Evolutionary conservation across 2,888 invertebrate genomes (phyloP), one percentile per base, ranked within the genome.

Genomic region (Cephus pygmeus): DNA sequence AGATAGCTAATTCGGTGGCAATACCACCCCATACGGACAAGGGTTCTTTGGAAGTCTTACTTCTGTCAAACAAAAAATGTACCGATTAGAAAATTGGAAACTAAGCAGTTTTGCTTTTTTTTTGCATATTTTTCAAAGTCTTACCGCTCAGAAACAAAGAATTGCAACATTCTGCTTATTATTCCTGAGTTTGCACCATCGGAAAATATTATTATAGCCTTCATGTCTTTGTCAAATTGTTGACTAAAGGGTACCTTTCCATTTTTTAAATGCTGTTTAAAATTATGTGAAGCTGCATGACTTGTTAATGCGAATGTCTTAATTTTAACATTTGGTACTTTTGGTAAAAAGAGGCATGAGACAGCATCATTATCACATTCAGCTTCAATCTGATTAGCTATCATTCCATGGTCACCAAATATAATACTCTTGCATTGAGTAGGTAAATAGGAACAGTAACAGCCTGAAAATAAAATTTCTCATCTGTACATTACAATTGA

Each of bases 11-110:
- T 73, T 84, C 76, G 2, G 77, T 75, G 1, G 83, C 84, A 15
- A 88, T 79, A 15, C 90, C 89, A 79, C 90, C 90, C 84, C 88
- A 87, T 40, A 88, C 69, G 35, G 85, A 69, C 12, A 78, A 36
- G 30, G 76, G n/a, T 12, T 69, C 74, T 35, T 35, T 34, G 11
- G 36, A 40, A n/a, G 12, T 69, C 56, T 31, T 73, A 15, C 75
- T 71, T n/a, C 83, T 83, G 76, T 30, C 33, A 75, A 69, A 73
- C 11, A 34, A 69, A 33, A 73, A 35, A 30, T 35, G 34, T 56
- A 30, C 34, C 73, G 34, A 34, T 78, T 11, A 12, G 23, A 15
- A 56, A 23, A 56, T 56, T 23, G 1, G 15, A 56, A 23, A 56
- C 23, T 9, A 56, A 23, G 23, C 9, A 56, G 9, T 56, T 23